These are phyloP conservation scores for Kryptolebias ocellatus DNA, from an alignment of 2,797 vertebrate genomes.

Conservation along the genomic window DNA sequence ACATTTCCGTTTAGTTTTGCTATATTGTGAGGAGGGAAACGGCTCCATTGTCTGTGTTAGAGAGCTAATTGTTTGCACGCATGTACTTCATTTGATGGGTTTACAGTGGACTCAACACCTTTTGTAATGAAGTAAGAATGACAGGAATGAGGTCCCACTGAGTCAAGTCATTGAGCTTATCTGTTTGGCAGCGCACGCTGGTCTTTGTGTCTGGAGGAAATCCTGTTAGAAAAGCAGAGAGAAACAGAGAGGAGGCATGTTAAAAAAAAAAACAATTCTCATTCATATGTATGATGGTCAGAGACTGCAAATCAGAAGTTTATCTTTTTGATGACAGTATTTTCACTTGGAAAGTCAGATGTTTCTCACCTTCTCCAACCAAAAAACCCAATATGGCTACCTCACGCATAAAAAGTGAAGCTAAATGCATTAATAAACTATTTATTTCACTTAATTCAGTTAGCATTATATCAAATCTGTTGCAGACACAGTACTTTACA, in stretches of 20 bases:
- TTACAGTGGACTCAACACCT: constrained; percentile 60
- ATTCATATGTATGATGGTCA: constrained; percentile 27
- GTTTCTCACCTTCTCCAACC: too few species aligned
- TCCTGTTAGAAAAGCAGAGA: constrained; percentile 66
- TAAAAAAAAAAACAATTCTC: constrained; percentile 37
- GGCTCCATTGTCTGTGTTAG: constrained; percentile 19
- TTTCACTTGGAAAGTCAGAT: too few species aligned
- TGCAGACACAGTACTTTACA: too few species aligned
- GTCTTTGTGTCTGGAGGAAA: constrained; percentile 84
- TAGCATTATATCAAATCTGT: too few species aligned
- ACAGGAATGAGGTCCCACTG: constrained; percentile 72
- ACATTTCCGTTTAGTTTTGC: constrained; percentile 6
- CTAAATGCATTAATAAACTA: too few species aligned
- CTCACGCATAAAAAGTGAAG: too few species aligned
- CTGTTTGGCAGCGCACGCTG: constrained; percentile 58
- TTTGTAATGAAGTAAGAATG: constrained; percentile 75
- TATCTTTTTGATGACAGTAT: not conserved
- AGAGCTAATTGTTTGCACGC: constrained; percentile 44
- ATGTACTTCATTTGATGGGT: constrained; percentile 43
- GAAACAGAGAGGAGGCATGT: constrained; percentile 23
- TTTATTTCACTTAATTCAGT: too few species aligned
- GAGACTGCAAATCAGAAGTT: constrained; percentile 23
- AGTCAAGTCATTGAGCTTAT: constrained; percentile 63
- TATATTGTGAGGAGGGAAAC: not conserved
- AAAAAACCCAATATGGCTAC: too few species aligned